phyloP scores from a whole-genome alignment of 1,140 invertebrate genomes.

The Hormaphis cornu region DNA sequence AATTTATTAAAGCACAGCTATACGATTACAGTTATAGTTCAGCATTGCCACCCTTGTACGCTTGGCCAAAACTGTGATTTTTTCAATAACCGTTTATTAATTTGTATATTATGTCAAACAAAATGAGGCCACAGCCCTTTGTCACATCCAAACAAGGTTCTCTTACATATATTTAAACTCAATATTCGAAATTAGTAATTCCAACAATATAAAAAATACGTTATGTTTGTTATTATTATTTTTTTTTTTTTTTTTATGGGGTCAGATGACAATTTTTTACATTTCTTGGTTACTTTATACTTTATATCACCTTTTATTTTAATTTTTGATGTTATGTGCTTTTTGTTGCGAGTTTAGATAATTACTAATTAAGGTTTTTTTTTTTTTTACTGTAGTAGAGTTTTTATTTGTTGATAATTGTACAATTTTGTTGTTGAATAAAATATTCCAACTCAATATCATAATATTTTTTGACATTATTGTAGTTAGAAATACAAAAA shows the following conservation, averaged over 20 bases:
- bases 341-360: too few species aligned
- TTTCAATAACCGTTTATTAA: neutral
- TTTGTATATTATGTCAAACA: neutral
- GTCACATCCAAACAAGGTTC: neutral
- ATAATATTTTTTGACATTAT: too few species aligned
- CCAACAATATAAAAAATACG: neutral
- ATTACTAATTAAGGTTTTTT: too few species aligned
- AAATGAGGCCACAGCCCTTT: neutral
- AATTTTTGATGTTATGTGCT: neutral
- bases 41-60: constrained; percentile 54
- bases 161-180: neutral
- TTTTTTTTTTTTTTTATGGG: neutral
- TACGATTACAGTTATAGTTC: constrained; percentile 61
- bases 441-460: too few species aligned
- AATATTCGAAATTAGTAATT: constrained; percentile 1
- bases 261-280: constrained; percentile 2
- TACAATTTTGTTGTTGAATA: too few species aligned
- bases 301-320: neutral
- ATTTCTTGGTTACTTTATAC: constrained; percentile 1
- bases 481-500: too few species aligned
- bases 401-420: too few species aligned
- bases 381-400: too few species aligned
- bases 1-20: constrained; percentile 70
- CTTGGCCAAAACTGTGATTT: constrained; percentile 47
- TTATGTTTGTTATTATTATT: neutral